Conservation (phyloP, 2,113 vertebrate genomes). For the Pseudonaja textilis region DNA sequence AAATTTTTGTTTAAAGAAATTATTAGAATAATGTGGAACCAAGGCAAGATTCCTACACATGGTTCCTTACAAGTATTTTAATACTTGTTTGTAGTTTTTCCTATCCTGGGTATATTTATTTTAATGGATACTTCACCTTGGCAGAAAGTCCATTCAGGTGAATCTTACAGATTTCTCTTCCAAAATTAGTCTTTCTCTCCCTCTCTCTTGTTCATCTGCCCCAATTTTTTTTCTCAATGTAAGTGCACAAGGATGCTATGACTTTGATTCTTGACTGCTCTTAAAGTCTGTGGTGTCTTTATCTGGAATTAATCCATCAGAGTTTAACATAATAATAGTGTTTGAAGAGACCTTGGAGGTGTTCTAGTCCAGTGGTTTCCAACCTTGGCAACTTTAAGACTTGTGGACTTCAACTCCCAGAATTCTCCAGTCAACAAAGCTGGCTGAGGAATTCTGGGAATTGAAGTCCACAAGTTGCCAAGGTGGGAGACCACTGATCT, state of each 20-base stretch:
- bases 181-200: not conserved
- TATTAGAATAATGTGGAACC: not conserved
- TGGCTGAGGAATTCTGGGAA: too few species aligned
- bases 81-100: too few species aligned
- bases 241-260: not conserved
- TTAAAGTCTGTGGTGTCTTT: not conserved
- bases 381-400: too few species aligned
- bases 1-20: not conserved
- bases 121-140: not conserved
- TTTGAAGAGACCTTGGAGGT: not conserved
- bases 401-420: too few species aligned
- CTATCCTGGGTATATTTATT: not conserved
- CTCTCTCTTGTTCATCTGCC: not conserved
- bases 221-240: not conserved
- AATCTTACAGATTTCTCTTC: not conserved
- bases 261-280: not conserved
- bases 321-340: not conserved
- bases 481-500: too few species aligned
- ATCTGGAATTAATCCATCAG: conserved; percentile 1
- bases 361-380: too few species aligned
- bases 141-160: not conserved
- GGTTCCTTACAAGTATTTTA: not conserved
- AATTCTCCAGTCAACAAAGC: too few species aligned
- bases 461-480: too few species aligned
- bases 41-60: not conserved